Base-by-base conservation (phyloP, 1,140 invertebrate genomes). In the Leptopilina boulardi region DNA sequence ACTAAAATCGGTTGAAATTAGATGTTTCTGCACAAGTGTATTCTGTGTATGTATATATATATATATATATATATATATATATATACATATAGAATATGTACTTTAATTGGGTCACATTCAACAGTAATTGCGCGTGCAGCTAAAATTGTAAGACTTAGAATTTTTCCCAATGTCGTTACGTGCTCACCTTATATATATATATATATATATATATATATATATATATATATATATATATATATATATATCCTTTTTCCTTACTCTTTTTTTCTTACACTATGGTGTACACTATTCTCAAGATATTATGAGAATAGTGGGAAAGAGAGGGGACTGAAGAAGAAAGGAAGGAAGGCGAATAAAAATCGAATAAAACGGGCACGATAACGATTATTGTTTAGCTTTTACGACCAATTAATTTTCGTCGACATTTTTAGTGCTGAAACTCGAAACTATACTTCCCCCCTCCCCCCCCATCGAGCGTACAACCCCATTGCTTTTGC, bases 341-440 rank as follows among this genome's bases (percentile, higher is more conserved):
- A 30, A 2, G 13, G n/a, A 44, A 47, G 10, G 21, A 5, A 54
- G 42, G 42, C 11, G 21, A 34, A 8, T 56, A 74, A 47, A 74
- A 47, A 74, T 30, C 59, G 15, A 74, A 74, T 59, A 74, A 56
- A 56, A 54, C 15, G 4, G 23, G 9, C 23, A 41, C 30, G 73
- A 41, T 66, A 66, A 66, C 59, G 59, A 66, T 66, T 66, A 66
- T 23, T 66, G 59, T 66, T 77, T 77, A 54, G 76, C 47, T 77
- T 77, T 76, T 77, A 77, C 76, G 76, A 77, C 44, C 76, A 77
- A 77, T 77, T 77, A 73, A 77, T 77, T 77, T 77, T 73, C 71
- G 76, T 77, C 76, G 76, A 66, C 59, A 66, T 66, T 66, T 59
- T 74, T 74, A 59, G 30, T 59, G 59, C 73, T 74, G 47, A 38